phyloP scores from a whole-genome alignment of 37 sponge, comb jelly and placozoan species.

The Spongilla lacustris region DNA sequence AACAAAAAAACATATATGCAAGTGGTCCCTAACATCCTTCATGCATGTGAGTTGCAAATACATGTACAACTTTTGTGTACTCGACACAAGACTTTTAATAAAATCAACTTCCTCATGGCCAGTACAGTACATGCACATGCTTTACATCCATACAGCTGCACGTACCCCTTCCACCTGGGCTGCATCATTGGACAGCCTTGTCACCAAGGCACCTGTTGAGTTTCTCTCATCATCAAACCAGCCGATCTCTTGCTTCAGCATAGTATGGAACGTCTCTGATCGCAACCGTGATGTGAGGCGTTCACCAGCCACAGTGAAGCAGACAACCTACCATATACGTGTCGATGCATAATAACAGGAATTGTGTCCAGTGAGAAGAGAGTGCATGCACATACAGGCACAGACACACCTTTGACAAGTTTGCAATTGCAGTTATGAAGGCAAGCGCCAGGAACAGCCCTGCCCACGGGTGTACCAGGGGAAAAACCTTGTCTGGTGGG shows the following conservation, averaged over 20 bases:
- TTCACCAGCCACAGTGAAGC: conserved; percentile 61
- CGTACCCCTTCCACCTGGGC: conserved; percentile 83
- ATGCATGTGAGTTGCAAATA: too few species aligned
- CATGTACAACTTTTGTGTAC: too few species aligned
- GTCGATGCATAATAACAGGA: too few species aligned
- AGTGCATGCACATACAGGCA: not conserved
- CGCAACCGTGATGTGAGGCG: conserved; percentile 67
- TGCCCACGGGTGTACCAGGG: conserved; percentile 36
- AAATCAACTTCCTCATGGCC: too few species aligned
- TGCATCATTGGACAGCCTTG: conserved; percentile 81
- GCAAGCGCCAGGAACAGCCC: conserved; percentile 64
- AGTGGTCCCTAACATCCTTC: too few species aligned
- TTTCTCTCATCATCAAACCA: conserved; percentile 85
- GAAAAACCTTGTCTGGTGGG: conserved; percentile 23
- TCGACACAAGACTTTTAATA: too few species aligned
- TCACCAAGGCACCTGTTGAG: conserved; percentile 82
- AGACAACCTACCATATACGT: conserved; percentile 3
- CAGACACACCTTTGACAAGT: conserved; percentile 60
- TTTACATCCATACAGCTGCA: too few species aligned
- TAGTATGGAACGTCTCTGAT: conserved; percentile 53
- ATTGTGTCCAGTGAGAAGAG: too few species aligned
- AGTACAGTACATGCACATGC: too few species aligned
- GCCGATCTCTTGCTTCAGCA: conserved; percentile 82
- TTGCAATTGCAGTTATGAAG: conserved; percentile 43
- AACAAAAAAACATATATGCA: too few species aligned